Conservation (phyloP, 2,113 vertebrate genomes). For the Phoenicopterus ruber region DNA sequence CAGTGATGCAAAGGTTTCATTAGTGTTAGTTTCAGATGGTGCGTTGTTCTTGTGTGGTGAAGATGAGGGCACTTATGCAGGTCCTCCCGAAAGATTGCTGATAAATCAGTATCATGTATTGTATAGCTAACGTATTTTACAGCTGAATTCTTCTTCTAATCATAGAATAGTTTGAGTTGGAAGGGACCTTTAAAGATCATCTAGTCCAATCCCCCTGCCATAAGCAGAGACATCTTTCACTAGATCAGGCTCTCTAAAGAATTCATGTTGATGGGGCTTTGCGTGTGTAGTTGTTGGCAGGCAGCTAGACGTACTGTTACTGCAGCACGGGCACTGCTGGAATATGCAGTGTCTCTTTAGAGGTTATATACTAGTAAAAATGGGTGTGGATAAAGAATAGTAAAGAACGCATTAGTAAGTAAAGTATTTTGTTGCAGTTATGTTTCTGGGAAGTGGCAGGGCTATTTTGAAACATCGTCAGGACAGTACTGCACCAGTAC, state of each 20-base stretch:
- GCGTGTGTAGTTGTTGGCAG: neutral
- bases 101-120: neutral
- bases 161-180: neutral
- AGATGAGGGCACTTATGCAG: neutral
- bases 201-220: neutral
- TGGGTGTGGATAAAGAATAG: neutral
- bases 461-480: neutral
- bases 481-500: neutral
- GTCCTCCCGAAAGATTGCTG: neutral
- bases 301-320: neutral
- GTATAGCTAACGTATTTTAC: neutral
- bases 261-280: no score
- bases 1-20: neutral
- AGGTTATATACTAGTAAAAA: neutral
- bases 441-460: neutral
- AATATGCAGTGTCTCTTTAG: neutral
- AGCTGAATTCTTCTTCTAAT: neutral
- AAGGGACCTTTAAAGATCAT: neutral
- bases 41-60: neutral
- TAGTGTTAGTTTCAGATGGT: neutral
- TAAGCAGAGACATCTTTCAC: neutral
- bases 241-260: no score
- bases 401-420: neutral
- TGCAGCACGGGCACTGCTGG: neutral
- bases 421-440: neutral